Conservation (phyloP, 2,888 invertebrate species). For the Cataglyphis albicans region DNA sequence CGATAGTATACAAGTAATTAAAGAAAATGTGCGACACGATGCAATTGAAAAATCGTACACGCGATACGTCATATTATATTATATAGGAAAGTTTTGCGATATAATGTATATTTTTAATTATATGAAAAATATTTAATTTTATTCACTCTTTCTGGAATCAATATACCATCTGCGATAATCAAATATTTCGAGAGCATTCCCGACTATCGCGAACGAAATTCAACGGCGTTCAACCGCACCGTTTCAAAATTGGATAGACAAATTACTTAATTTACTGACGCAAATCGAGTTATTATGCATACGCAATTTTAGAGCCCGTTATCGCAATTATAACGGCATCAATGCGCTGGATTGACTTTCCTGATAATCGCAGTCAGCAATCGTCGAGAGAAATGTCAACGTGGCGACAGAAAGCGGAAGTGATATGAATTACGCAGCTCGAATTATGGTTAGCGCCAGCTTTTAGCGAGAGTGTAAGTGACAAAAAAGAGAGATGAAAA, state of each 20-base stretch:
- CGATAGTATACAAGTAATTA: background rate
- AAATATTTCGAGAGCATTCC: conserved; percentile 19
- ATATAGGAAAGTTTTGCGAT: background rate
- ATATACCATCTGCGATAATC: background rate
- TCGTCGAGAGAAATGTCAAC: conserved; percentile 15
- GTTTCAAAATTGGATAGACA: conserved; percentile 26
- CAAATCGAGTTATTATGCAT: conserved; percentile 28
- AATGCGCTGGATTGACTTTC: conserved; percentile 10
- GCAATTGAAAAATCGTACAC: background rate
- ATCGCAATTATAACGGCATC: conserved; percentile 6
- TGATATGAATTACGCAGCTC: conserved; percentile 28
- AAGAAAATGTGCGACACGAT: background rate
- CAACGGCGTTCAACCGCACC: background rate
- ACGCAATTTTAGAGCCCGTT: conserved; percentile 24
- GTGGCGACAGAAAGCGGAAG: conserved; percentile 17
- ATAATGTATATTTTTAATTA: background rate
- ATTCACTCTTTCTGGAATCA: background rate
- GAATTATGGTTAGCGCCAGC: background rate
- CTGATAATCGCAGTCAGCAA: conserved; percentile 20
- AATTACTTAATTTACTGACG: conserved; percentile 45
- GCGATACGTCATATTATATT: background rate
- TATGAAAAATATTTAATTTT: conserved; percentile 1
- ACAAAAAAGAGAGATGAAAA: background rate
- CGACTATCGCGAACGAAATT: background rate
- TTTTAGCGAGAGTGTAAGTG: background rate